phyloP scores from a whole-genome alignment of 2,113 vertebrate genomes.

The Gallinago media region DNA sequence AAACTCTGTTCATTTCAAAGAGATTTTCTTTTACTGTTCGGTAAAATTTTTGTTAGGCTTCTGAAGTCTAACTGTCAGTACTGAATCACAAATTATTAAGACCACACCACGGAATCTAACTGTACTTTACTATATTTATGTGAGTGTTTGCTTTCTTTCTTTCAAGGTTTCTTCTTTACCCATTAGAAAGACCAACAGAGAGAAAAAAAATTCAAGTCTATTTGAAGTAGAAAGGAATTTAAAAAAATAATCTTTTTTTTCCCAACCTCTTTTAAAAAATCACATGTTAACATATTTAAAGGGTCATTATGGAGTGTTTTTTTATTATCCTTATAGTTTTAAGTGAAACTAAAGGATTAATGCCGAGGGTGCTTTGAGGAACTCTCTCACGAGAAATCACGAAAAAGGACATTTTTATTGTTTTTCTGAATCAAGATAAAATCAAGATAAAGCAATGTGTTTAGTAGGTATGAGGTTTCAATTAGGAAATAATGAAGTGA shows the following conservation, averaged over 20 bases:
- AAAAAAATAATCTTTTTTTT: not conserved
- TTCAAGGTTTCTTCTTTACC: not conserved
- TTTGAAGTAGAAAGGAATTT: not conserved
- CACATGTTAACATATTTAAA: not conserved
- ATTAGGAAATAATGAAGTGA: not conserved
- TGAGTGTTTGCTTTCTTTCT: not conserved
- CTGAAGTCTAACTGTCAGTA: not conserved
- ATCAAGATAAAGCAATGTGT: not conserved
- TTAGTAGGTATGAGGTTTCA: not conserved
- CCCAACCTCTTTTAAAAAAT: not conserved
- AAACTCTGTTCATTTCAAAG: not conserved
- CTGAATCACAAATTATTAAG: not conserved
- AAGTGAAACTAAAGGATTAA: not conserved
- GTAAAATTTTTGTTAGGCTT: not conserved
- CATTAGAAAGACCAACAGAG: not conserved
- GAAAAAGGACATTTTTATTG: not conserved
- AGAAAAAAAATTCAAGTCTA: not conserved
- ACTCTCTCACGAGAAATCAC: not conserved
- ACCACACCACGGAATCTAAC: not conserved
- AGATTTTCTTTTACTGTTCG: not conserved
- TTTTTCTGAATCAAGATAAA: not conserved
- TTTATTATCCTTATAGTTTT: not conserved
- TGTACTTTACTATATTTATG: not conserved
- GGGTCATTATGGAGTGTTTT: accelerated
- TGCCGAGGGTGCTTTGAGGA: not conserved